Evolutionary conservation across 2,888 invertebrate species (phyloP), one percentile per base, ranked within the genome.

Genomic region (Watsonalla cultraria): DNA sequence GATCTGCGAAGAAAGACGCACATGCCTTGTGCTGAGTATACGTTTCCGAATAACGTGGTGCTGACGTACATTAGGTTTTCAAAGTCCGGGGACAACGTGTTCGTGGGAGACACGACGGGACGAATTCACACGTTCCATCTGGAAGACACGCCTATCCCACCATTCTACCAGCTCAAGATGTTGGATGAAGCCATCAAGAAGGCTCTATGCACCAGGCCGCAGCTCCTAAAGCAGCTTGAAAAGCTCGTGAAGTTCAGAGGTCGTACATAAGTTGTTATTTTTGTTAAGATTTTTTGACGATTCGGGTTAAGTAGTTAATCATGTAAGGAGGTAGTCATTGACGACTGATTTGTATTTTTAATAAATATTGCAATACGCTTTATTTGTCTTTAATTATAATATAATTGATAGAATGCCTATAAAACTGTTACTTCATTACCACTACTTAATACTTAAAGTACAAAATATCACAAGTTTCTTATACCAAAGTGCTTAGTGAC

Each of bases 81-180:
- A 0, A 74, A 84, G 0, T 93, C 93, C 42, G 96, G 96, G 0
- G 92, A 94, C 49, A 95, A 94, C 55, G 79, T 95, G 24, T 92
- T 94, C 37, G 93, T 94, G 0, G 95, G 94, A 0, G 96, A 96
- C 72, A 91, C 93, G 8, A 78, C 89, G 14, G 96, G 96, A 0
- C 86, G 92, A 37, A 89, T 95, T 5, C 91, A 94, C 65, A 92
- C 96, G 13, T 94, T 94, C 71, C 92, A 94, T 52, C 82, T 96
- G 52, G 93, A 94, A 67, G 94, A 95, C 63, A 95, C 96, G 90
- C 95, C 96, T 0, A 93, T 95, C 66, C 91, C 94, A 0, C 93
- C 95, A 0, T 94, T 92, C 73, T 94, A 94, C 66, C 95, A 95
- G 72, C 91, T 90, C 51, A 89, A 92, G 53, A 86, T 94, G 67